These are phyloP conservation scores for Oryzias curvinotus DNA, from an alignment of 2,113 vertebrate species.

Conservation along the genomic window DNA sequence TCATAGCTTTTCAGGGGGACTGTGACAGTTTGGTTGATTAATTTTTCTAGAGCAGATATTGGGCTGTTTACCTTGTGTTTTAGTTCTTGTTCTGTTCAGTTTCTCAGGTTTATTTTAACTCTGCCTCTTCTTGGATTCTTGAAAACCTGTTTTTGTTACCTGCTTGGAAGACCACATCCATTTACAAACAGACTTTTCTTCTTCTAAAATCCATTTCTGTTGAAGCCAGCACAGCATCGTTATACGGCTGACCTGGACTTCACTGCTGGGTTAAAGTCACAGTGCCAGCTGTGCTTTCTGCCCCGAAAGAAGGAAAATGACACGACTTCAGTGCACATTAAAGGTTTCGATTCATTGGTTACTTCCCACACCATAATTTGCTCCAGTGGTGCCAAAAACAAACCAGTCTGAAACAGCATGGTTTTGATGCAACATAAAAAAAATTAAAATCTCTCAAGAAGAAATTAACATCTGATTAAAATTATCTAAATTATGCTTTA, in stretches of 20 bases:
- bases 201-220: neutral
- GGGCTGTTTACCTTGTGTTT: too few species aligned
- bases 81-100: too few species aligned
- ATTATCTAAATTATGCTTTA: neutral
- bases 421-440: neutral
- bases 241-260: slow-evolving; percentile 17
- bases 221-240: slow-evolving; percentile 5
- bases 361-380: neutral
- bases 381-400: slow-evolving; percentile 16
- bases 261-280: slow-evolving; percentile 9
- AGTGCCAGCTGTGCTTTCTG: slow-evolving; percentile 11
- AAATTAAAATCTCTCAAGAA: neutral
- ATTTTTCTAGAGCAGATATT: too few species aligned
- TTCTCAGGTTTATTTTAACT: too few species aligned
- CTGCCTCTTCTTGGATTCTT: too few species aligned
- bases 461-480: neutral
- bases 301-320: slow-evolving; percentile 7
- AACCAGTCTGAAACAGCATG: neutral
- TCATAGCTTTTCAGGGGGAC: neutral
- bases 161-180: too few species aligned
- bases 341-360: slow-evolving; percentile 4
- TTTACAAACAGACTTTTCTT: too few species aligned
- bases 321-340: slow-evolving; percentile 6
- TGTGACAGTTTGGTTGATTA: neutral
- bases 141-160: too few species aligned